A percentile compares a stretch with the other conserved stretches of the same genome.
Conservation (phyloP, 2,113 vertebrate species). For the Oriolus oriolus region DNA sequence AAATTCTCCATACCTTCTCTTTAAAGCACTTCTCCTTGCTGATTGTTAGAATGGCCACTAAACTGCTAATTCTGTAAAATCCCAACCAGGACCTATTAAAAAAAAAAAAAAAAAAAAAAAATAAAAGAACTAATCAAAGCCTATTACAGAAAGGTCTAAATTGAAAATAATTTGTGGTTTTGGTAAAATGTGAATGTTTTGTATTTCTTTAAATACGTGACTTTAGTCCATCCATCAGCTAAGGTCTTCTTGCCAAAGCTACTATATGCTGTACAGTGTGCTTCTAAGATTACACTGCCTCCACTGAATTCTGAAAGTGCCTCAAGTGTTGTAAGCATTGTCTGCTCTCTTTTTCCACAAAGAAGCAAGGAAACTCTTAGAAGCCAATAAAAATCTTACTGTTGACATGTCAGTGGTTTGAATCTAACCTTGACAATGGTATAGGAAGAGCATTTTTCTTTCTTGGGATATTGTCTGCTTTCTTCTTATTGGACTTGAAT, state of each 20-base stretch:
- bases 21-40: constrained; percentile 6
- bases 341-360: not conserved
- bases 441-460: not conserved
- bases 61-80: not conserved
- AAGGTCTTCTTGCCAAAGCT: not conserved
- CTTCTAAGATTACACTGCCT: not conserved
- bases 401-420: not conserved
- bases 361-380: not conserved
- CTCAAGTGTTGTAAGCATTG: not conserved
- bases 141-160: not conserved
- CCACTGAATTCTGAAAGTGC: not conserved
- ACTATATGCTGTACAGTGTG: not conserved
- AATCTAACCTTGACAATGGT: not conserved
- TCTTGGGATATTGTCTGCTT: not conserved
- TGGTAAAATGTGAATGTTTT: not conserved
- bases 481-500: not conserved
- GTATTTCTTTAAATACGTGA: not conserved
- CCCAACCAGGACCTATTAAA: not conserved
- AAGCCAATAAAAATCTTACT: not conserved
- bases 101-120: not conserved
- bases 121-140: not conserved
- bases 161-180: not conserved
- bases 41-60: constrained; percentile 18
- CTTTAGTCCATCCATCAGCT: not conserved
- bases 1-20: constrained; percentile 20